Evolutionary conservation across 2,113 vertebrate species (phyloP), one percentile per base, ranked within the genome.

Genomic region (Aspidoscelis tigris): DNA sequence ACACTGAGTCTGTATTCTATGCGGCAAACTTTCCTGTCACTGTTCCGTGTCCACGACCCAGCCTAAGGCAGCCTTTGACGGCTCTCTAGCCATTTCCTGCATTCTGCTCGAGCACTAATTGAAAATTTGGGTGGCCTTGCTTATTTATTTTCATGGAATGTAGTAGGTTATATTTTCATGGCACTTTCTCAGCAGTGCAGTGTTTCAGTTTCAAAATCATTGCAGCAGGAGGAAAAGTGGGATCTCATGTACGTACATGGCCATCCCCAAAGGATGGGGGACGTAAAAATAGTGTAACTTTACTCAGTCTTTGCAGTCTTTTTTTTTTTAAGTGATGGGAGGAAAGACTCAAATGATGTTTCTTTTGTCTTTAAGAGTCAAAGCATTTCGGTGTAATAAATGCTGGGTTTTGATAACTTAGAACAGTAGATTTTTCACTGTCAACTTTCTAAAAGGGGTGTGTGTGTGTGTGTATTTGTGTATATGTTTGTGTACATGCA

Each of bases 41-140:
- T 96, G 95, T 95, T 95, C 93, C 90, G 91, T 92, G 93, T 94
- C 94, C 94, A 90, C 88, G 88, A 93, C 93, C 94, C 93, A 93
- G 95, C 96, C 96, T 95, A 91, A 94, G 97, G 96, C 96, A 93
- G 94, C 94, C 95, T 95, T 93, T 95, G 95, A 96, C 91, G 93
- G 95, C 94, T 96, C 95, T 95, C 94, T 85, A 94, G 95, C 96
- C 96, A 96, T 97, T 99, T 99, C 98, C 98, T 99, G 98, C 97
- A 93, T 95, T 96, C 96, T 97, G 96, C 97, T 97, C 95, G 91
- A 96, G 96, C 96, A 96, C 97, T 99, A 98, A 99, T 99, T 99
- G 97, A 97, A 98, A 98, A 97, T 98, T 97, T 98, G 98, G 98
- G 98, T 99, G 98, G 98, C 98, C 98, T 96, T 98, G 97, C 98